Percentiles rank a stretch among this genome's conserved stretches.
phyloP scores from a whole-genome alignment of 2,797 vertebrate genomes.

The Lophotriccus pileatus region DNA sequence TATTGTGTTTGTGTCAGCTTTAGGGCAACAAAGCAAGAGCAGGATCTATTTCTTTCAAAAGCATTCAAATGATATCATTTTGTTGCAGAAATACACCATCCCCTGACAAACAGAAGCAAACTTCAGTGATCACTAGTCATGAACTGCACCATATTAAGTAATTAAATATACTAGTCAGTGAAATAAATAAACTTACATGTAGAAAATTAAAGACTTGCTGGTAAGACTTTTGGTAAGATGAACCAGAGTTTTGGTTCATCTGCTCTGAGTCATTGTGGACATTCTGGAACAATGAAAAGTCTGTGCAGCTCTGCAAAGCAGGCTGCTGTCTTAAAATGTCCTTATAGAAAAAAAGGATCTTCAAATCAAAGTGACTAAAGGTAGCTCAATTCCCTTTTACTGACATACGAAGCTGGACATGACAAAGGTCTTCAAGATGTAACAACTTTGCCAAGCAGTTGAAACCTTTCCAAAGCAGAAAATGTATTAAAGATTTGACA shows the following conservation, averaged over 20 bases:
- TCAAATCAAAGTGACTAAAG: neutral
- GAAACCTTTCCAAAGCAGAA: neutral
- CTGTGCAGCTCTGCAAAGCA: neutral
- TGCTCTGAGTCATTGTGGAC: neutral
- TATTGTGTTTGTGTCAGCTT: neutral
- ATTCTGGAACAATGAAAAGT: neutral
- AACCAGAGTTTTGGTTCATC: neutral
- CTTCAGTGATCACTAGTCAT: neutral
- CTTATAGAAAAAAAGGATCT: neutral
- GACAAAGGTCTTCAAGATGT: neutral
- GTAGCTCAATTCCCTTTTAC: neutral
- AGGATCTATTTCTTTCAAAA: neutral
- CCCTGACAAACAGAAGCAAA: neutral
- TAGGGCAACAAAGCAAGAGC: neutral
- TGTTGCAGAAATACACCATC: neutral
- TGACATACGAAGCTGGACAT: neutral
- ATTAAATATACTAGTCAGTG: neutral
- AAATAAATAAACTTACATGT: neutral
- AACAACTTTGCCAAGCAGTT: neutral
- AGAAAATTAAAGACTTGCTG: no score
- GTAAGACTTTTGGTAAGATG: neutral
- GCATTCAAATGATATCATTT: neutral
- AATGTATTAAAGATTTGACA: neutral
- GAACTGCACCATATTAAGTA: neutral
- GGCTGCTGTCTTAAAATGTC: neutral